Evolutionary conservation across 2,113 vertebrate genomes (phyloP).

Genomic region (Piprites chloris): DNA sequence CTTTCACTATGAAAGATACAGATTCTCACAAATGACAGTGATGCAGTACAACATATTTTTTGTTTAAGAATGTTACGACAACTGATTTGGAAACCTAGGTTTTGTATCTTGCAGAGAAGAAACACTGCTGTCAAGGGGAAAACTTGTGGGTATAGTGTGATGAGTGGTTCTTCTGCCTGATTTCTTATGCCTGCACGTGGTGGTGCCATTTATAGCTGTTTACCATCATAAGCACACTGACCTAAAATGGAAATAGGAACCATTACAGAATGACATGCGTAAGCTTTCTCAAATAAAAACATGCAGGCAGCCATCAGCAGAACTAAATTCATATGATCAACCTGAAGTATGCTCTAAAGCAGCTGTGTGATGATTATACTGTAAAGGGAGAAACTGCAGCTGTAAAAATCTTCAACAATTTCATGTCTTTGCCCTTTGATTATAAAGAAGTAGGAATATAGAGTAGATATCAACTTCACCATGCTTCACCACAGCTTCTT

Average conservation of each 20-base stretch:
- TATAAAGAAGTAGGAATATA: neutral
- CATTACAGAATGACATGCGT: neutral
- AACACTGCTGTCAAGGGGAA: neutral
- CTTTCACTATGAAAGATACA: neutral
- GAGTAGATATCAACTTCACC: neutral
- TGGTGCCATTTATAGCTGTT: slow-evolving; percentile 11
- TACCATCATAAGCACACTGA: slow-evolving; percentile 1
- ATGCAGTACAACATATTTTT: neutral
- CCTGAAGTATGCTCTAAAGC: slow-evolving; percentile 37
- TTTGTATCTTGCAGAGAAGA: neutral
- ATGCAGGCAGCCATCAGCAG: neutral
- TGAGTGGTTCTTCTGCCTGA: neutral
- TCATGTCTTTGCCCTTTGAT: neutral
- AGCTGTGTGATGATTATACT: slow-evolving; percentile 25
- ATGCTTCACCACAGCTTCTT: neutral
- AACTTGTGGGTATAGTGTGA: neutral
- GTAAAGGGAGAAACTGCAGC: neutral
- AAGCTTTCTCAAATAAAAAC: slow-evolving; percentile 29
- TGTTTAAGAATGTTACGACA: neutral
- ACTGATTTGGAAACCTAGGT: neutral
- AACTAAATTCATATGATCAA: slow-evolving; percentile 26
- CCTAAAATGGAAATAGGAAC: slow-evolving; percentile 36
- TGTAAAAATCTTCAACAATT: slow-evolving; percentile 36
- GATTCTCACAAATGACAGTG: neutral
- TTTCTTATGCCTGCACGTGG: neutral